Evolutionary conservation across 2,888 invertebrate species (phyloP), one percentile per base, ranked within the genome.

Genomic region (Calameuta filiformis): DNA sequence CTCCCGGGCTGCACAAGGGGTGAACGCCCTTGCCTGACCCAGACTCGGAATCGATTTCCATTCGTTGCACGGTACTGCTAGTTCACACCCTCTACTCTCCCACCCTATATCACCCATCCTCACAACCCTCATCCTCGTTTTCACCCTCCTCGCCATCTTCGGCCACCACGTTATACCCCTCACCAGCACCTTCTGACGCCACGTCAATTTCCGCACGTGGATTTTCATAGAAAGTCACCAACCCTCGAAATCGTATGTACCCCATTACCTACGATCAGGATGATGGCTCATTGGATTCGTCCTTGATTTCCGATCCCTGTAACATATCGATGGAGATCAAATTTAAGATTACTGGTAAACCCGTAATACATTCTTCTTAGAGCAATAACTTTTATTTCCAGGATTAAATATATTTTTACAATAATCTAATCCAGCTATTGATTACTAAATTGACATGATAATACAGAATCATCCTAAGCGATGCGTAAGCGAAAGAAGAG

Each of bases 11-110:
- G 90, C 90, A 91, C 77, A 74, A 85, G 88, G 89, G 91, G 87
- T 91, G 90, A 91, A 91, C 89, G 91, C 88, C 90, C 91, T 88
- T 87, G 84, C 85, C 89, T 91, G 91, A 91, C 91, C 91, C 91
- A 91, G 91, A 91, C 91, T 91, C 91, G 84, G 89, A 91, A 91
- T 91, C 91, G 91, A 91, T 91, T 90, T 90, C 87, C 86, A 90
- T 90, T 89, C 89, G 89, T 81, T 84, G 85, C 82, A 83, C 83
- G 80, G 80, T 82, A 82, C 81, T 81, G 80, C 31, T 73, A 74
- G 75, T 56, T 68, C 75, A 73, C 75, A 76, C 75, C 79, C 75
- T 23, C 35, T 15, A 68, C 79, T 79, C 79, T 77, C 83, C 71
- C 56, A 68, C 68, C 81, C 73, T 76, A 3, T 23, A 79, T 37